Base-by-base conservation (phyloP, 2,113 vertebrate species). In the Zosterops pallidus region DNA sequence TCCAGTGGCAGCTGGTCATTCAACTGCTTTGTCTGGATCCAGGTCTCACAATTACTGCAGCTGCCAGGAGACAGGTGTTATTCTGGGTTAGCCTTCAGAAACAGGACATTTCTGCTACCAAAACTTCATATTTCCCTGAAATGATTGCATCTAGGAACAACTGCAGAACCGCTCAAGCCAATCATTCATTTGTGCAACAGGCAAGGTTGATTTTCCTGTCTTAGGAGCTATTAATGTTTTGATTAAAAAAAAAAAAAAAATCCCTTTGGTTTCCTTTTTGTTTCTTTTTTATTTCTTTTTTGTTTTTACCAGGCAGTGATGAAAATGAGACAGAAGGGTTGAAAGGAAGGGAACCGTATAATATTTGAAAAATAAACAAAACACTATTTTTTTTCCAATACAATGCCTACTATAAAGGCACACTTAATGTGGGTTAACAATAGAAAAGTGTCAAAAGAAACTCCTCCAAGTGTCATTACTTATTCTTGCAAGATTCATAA, bases 341-440 rank as follows among this genome's bases (percentile, higher is more conserved):
- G 31, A 82, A 59, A 85, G 24, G 7, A 80, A 52, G 1, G 3
- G 6, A 83, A 65, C 2, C 37, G 5, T n/a, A 42, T 2, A 72
- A 35, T 60, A 69, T 37, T 33, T 72, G n/a, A 56, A 57, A 90
- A 94, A 53, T 11, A 50, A 42, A 0, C 4, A 80, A 65, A 57
- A 8, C 0, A 0, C 0, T 9, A 11, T 50, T 41, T 55, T 78
- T 71, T 71, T 76, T 31, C 15, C 13, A n/a, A 4, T 28, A 4
- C 8, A 70, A 2, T 55, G 1, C 19, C 50, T 46, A 75, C 46
- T 29, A 33, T 25, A 69, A 67, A 63, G 4, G 1, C 33, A 46
- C 1, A 4, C 5, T 41, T 86, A 26, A 37, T 28, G 14, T 13
- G 5, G 2, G 37, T 71, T 75, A 83, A 39, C 49, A 78, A 41